Base-by-base conservation (phyloP, 2,113 vertebrate genomes). In the Oreocharis arfaki region DNA sequence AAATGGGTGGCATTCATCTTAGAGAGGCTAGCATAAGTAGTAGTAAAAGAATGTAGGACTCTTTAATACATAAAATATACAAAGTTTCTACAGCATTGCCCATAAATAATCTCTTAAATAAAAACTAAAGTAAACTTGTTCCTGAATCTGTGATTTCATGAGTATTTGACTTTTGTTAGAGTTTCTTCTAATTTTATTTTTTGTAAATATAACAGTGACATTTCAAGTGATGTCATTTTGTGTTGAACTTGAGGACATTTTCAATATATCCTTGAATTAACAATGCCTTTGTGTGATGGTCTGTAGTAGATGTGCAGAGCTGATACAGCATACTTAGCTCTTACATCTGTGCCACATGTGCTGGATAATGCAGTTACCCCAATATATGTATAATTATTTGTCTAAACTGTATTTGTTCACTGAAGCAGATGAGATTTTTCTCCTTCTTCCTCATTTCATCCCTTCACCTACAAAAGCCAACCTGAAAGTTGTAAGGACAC, bases 281-380 rank as follows among this genome's bases (percentile, higher is more conserved):
- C 41, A 77, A 16, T 53, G 18, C 27, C 22, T 83, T 3, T 0
- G 0, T 64, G 4, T 18, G 27, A 9, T 47, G 39, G 7, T 81
- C 28, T 80, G 30, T 46, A 70, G 39, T 56, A 65, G n/a, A 53
- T 44, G 3, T 30, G 32, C 16, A 9, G 49, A 85, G 41, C 52
- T 68, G 16, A 39, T 57, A 4, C 9, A 86, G n/a, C 6, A 5
- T 44, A 11, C 52, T 70, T 74, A 55, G 41, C 16, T 73, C 24
- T 67, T 47, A 0, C 2, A 12, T 73, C 46, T 71, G 15, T 75
- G 41, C n/a, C 16, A 9, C 28, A 85, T 82, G 20, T 55, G 23
- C 47, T 87, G 8, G 44, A 27, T 42, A 60, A 21, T 68, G 30
- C 11, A 75, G 16, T 60, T 75, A 50, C 7, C 27, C 3, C 9